Evolutionary conservation across 1,140 invertebrate species (phyloP), one percentile per base, ranked within the genome.

Genomic region (Lasaia peninsularis): DNA sequence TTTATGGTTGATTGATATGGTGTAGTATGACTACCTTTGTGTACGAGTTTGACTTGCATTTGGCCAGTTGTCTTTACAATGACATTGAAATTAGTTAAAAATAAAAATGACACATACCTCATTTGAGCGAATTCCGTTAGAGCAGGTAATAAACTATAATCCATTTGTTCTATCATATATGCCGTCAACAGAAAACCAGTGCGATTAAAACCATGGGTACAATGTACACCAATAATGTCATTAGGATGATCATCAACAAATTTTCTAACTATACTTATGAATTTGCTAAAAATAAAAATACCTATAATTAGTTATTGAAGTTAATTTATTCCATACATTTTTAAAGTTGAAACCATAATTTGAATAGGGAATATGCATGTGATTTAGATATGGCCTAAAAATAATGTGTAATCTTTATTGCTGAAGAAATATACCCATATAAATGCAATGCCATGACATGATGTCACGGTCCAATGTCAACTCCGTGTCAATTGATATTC

Each of bases 201-300:
- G 69, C 99, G 91, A 86, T 99, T 99, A 77, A 99, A 99, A 0
- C 98, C 99, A 91, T 99, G 98, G 0, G 98, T 99, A 78, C 98
- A 99, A 83, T 99, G 99, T 28, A 99, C 95, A 48, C 94, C 97
- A 63, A 98, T 95, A 12, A 94, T 89, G 69, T 97, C 92, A 58
- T 96, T 80, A 2, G 96, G 96, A 83, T 95, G 89, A 68, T 96
- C 90, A n/a, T 89, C 85, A 21, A 97, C 93, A 69, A 97, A 98
- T 50, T 92, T 92, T 32, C 91, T 91, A 60, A 96, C 96, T 34
- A 97, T 74, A 61, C 93, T 80, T 37, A 97, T 92, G 82, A 99
- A 99, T 21, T 75, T 55, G 52, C 88, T 89, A 69, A 62, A 86
- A 78, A 34, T 16, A 40, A 44, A 60, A 44, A 34, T n/a, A 49